Conservation (phyloP, 2,888 invertebrate genomes). For the Baronia brevicornis region DNA sequence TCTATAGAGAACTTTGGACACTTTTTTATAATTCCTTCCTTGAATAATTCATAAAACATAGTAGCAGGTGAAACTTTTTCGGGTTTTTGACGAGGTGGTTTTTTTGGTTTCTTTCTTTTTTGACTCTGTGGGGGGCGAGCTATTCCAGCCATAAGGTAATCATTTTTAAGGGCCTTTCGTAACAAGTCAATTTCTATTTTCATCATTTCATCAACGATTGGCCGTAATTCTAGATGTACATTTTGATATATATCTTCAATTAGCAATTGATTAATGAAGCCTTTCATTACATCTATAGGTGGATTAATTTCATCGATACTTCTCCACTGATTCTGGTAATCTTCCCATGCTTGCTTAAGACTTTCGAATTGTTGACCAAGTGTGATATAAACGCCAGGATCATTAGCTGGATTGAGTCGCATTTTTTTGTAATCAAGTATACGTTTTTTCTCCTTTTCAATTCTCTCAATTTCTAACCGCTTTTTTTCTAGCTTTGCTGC, state of each 20-base stretch:
- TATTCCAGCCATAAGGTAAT: slow-evolving; percentile 34
- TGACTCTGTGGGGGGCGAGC: slow-evolving; percentile 32
- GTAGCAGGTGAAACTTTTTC: slow-evolving; percentile 76
- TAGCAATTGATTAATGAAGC: slow-evolving; percentile 78
- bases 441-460: slow-evolving; percentile 46
- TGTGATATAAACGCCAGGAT: slow-evolving; percentile 53
- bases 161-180: slow-evolving; percentile 68
- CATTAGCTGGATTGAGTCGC: slow-evolving; percentile 61
- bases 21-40: slow-evolving; percentile 80
- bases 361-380: slow-evolving; percentile 36
- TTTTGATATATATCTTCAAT: slow-evolving; percentile 79
- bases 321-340: slow-evolving; percentile 54
- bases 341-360: slow-evolving; percentile 37
- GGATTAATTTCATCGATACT: slow-evolving; percentile 53
- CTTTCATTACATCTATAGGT: slow-evolving; percentile 75
- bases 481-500: slow-evolving; percentile 56
- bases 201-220: slow-evolving; percentile 82
- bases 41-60: slow-evolving; percentile 83
- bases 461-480: slow-evolving; percentile 45
- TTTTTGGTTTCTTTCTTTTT: slow-evolving; percentile 57
- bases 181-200: slow-evolving; percentile 70
- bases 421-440: slow-evolving; percentile 59
- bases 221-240: slow-evolving; percentile 79
- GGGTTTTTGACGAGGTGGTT: slow-evolving; percentile 75
- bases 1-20: slow-evolving; percentile 76